Evolutionary conservation across 1,140 invertebrate genomes (phyloP).

Genomic region (Oryctes rhinoceros): DNA sequence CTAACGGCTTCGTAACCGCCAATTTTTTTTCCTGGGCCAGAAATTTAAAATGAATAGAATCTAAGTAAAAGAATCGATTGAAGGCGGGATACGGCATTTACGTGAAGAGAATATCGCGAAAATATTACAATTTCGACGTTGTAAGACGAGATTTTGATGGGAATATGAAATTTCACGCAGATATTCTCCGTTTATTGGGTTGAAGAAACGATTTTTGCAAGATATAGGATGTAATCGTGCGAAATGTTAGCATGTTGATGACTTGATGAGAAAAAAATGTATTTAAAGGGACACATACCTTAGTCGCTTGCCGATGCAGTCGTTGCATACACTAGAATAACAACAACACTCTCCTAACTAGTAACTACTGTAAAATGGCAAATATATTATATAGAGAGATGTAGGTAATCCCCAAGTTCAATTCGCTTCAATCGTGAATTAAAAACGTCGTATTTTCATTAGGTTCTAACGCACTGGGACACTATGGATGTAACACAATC

Average conservation of each 20-base stretch:
- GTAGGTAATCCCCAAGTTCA: neutral
- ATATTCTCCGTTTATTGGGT: neutral
- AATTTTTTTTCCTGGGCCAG: neutral
- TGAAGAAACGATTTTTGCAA: neutral
- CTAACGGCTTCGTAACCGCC: constrained; percentile 1
- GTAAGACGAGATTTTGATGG: neutral
- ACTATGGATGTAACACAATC: neutral
- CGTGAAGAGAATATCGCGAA: neutral
- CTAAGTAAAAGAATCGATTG: neutral
- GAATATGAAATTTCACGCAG: neutral
- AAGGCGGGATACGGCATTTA: neutral
- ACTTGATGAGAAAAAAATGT: neutral
- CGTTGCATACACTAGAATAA: neutral
- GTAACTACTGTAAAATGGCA: constrained; percentile 14
- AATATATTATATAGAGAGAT: neutral
- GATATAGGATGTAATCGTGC: neutral
- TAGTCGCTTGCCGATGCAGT: neutral
- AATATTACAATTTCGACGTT: neutral
- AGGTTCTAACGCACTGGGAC: neutral
- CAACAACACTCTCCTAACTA: neutral
- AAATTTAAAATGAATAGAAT: constrained; percentile 1
- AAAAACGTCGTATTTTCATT: neutral
- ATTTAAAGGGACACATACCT: constrained; percentile 21
- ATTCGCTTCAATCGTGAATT: neutral
- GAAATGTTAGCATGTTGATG: constrained; percentile 2